phyloP scores from a whole-genome alignment of 2,888 invertebrate species.

The Autographa gamma region DNA sequence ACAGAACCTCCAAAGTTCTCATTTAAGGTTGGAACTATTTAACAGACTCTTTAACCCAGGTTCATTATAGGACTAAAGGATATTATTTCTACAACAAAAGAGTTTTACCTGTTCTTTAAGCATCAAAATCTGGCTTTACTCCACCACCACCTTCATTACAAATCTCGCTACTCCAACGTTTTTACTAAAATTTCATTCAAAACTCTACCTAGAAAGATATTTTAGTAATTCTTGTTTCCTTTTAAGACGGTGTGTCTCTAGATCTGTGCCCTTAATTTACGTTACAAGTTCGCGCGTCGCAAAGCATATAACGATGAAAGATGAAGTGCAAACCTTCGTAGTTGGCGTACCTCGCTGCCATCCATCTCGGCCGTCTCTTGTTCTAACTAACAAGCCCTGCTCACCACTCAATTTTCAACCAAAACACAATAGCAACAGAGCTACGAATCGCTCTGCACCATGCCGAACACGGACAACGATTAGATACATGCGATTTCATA shows the following conservation, averaged over 20 bases:
- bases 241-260: slow-evolving; percentile 16
- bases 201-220: background rate
- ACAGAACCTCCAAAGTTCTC: too few relatives aligned
- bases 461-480: slow-evolving; percentile 62
- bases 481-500: slow-evolving; percentile 67
- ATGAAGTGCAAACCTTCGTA: slow-evolving; percentile 66
- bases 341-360: slow-evolving; percentile 47
- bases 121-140: background rate
- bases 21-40: too few relatives aligned
- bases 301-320: slow-evolving; percentile 60
- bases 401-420: slow-evolving; percentile 62
- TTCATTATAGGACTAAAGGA: too few relatives aligned
- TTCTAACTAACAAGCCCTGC: slow-evolving; percentile 64
- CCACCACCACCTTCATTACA: background rate
- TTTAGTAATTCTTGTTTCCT: slow-evolving; percentile 13
- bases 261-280: slow-evolving; percentile 56
- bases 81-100: background rate
- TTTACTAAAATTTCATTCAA: too few relatives aligned
- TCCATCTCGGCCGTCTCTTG: slow-evolving; percentile 67
- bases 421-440: slow-evolving; percentile 66
- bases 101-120: background rate
- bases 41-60: too few relatives aligned
- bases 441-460: slow-evolving; percentile 58
- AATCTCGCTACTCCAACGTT: too few relatives aligned
- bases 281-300: slow-evolving; percentile 51